Percentiles rank a stretch among this genome's conserved stretches.
Evolutionary conservation across 2,113 vertebrate species (phyloP).

Genomic region (Uropsilus gracilis): DNA sequence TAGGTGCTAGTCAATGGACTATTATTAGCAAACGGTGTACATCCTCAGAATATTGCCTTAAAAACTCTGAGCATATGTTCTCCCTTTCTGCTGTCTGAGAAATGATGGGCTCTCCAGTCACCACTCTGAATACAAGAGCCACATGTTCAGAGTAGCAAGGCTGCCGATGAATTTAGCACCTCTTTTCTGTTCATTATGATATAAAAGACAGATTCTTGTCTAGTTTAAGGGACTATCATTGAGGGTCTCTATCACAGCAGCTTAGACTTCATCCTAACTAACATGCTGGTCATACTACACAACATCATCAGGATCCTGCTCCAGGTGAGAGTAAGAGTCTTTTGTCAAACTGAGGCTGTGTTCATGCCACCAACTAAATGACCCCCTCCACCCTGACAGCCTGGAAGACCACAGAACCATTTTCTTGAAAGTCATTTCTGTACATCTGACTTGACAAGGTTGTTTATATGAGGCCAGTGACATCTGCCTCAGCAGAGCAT

Average conservation of each 20-base stretch:
- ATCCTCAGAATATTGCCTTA: neutral
- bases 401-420: neutral
- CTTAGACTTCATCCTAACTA: neutral
- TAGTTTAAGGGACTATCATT: neutral
- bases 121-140: neutral
- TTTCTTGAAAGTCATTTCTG: constrained; percentile 23
- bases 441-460: neutral
- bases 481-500: neutral
- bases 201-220: neutral
- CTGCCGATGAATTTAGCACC: neutral
- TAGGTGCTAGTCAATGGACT: neutral
- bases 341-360: neutral
- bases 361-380: neutral
- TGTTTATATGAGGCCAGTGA: neutral
- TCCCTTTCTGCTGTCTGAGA: neutral
- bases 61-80: neutral
- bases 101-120: neutral
- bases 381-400: neutral
- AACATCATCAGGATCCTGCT: neutral
- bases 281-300: neutral
- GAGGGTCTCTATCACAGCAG: neutral
- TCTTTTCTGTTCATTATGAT: neutral
- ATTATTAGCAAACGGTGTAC: neutral
- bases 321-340: neutral
- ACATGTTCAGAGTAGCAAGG: neutral